These are phyloP conservation scores for Tachysurus vachellii DNA, from an alignment of 2,113 vertebrate genomes.

Conservation along the genomic window DNA sequence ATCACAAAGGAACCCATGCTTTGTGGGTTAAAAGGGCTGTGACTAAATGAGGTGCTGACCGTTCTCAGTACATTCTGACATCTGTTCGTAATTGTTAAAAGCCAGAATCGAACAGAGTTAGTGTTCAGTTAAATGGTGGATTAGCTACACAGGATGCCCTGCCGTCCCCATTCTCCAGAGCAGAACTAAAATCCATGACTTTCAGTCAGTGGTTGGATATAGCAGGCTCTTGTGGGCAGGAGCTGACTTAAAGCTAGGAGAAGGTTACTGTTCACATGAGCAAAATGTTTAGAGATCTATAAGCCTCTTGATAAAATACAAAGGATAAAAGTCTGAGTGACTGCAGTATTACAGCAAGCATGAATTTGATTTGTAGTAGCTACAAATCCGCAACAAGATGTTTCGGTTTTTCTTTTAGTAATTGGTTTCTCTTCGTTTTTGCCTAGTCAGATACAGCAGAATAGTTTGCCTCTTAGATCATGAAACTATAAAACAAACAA, in stretches of 20 bases:
- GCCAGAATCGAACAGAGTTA: constrained; percentile 3
- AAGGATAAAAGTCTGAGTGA: background rate
- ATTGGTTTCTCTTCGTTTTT: background rate
- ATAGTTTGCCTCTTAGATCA: background rate
- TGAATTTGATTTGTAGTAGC: background rate
- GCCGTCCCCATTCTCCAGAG: background rate
- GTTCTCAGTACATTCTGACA: background rate
- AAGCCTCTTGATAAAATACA: background rate
- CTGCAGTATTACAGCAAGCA: background rate
- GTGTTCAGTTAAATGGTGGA: constrained; percentile 7
- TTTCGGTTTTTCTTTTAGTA: background rate
- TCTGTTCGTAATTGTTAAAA: constrained; percentile 23
- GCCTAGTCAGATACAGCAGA: background rate
- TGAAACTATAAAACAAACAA: background rate
- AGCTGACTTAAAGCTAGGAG: background rate
- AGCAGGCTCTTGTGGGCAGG: background rate
- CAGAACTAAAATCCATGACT: constrained; percentile 4
- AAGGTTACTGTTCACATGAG: too few species aligned
- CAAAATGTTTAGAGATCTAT: background rate
- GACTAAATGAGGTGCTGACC: background rate
- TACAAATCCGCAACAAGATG: background rate
- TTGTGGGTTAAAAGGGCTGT: constrained; percentile 20
- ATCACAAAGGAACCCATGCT: constrained; percentile 23
- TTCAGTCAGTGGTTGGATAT: background rate
- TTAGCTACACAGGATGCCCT: background rate